Conservation (phyloP, 2,797 vertebrate species). For the Lagocephalus sceleratus region DNA sequence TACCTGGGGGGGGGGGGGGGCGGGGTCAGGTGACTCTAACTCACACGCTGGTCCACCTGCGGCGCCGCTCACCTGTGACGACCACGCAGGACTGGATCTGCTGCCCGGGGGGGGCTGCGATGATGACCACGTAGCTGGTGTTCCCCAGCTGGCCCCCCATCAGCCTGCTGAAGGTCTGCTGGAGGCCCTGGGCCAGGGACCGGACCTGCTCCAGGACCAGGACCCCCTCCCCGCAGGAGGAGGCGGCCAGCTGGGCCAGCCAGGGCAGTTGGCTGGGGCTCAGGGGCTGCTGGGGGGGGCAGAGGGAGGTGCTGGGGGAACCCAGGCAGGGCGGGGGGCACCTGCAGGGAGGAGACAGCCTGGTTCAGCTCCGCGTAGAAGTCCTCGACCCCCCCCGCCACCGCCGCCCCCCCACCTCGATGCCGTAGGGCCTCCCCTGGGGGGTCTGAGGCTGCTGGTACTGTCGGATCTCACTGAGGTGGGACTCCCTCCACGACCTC, state of each 20-base stretch:
- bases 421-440: conserved; percentile 62
- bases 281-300: conserved; percentile 75
- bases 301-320: conserved; percentile 61
- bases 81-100: conserved; percentile 93
- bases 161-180: conserved; percentile 86
- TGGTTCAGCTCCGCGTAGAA: no score
- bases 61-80: conserved; percentile 69
- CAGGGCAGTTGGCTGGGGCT: conserved; percentile 91
- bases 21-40: no score
- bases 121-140: conserved; percentile 93
- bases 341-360: conserved; percentile 38
- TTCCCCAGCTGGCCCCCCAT: conserved; percentile 84
- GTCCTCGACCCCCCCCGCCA: no score
- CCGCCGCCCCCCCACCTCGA: conserved; percentile 61
- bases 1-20: conserved; percentile 73
- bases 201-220: conserved; percentile 81
- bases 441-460: conserved; percentile 84
- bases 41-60: not conserved
- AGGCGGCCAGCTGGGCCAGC: conserved; percentile 92
- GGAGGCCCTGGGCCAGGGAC: conserved; percentile 89
- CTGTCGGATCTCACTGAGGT: conserved; percentile 91
- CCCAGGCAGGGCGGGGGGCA: conserved; percentile 62
- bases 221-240: conserved; percentile 89
- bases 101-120: conserved; percentile 80
- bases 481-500: conserved; percentile 93